Evolutionary conservation across 2,888 invertebrate species (phyloP).

Genomic region (Hirtodrosophila confusa): DNA sequence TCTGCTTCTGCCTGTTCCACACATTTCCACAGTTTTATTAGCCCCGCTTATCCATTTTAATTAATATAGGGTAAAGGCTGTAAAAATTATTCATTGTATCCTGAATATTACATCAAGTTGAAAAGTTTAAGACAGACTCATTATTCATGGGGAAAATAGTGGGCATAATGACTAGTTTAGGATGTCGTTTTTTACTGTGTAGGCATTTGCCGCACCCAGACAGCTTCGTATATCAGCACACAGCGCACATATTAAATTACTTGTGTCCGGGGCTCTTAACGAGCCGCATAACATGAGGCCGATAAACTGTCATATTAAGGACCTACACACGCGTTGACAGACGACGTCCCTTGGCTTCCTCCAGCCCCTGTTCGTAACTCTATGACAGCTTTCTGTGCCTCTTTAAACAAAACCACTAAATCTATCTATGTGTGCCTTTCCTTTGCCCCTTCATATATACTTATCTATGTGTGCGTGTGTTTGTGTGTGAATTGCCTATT

Average conservation of each 20-base stretch:
- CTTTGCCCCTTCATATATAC: background rate
- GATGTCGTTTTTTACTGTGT: background rate
- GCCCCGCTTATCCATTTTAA: too few species aligned
- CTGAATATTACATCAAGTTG: too few species aligned
- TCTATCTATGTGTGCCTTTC: constrained; percentile 10
- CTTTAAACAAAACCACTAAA: constrained; percentile 60
- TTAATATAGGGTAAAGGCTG: too few species aligned
- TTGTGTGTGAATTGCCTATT: constrained; percentile 47
- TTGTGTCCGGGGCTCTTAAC: constrained; percentile 50
- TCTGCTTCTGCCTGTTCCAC: too few species aligned
- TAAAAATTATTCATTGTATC: too few species aligned
- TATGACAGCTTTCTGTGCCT: constrained; percentile 32
- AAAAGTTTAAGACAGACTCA: too few species aligned
- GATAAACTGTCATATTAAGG: constrained; percentile 39
- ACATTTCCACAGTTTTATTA: too few species aligned
- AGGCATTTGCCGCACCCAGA: background rate
- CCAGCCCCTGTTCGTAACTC: background rate
- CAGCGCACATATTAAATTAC: constrained; percentile 70
- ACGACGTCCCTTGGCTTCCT: background rate
- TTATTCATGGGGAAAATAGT: too few species aligned
- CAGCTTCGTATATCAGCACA: constrained; percentile 35
- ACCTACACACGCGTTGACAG: constrained; percentile 22
- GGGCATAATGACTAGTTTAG: too few species aligned
- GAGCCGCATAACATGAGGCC: constrained; percentile 54
- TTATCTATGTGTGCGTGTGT: background rate